Evolutionary conservation across 1,140 invertebrate species (phyloP), one percentile per base, ranked within the genome.

Genomic region (Saccostrea cuccullata): DNA sequence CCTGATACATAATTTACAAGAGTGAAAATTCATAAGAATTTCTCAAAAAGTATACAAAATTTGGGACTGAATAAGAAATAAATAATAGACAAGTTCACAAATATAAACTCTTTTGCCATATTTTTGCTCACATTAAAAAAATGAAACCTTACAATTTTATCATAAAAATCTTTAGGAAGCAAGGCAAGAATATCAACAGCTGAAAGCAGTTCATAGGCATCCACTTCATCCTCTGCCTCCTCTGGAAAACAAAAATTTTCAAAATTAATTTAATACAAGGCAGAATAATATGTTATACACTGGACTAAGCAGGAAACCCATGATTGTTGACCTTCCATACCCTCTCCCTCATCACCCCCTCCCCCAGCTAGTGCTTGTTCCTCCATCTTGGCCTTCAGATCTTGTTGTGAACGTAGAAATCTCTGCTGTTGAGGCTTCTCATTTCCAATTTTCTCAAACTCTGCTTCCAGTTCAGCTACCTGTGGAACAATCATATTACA

Each of bases 91-190:
- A 47, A 47, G 40, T 47, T 47, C 40, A 47, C 6, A 47, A 47
- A 47, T 47, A 47, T 47, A 47, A 47, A 47, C 6, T 47, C 6
- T 47, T 47, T 47, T 47, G 2, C 6, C 6, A 3, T 47, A 3
- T 47, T 47, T 47, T 47, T 47, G 40, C 40, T 47, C 40, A 47
- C 2, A 47, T 47, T 26, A n/a, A 17, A 55, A 20, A 47, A 84
- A n/a, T n/a, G n/a, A 20, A 47, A 70, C 92, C 93, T 93, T 91
- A 94, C 95, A 87, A 95, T 92, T 95, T 99, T 98, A 11, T 99
- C 98, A 93, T 97, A 99, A 94, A 99, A 99, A 94, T 99, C 98
- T 96, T 98, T 98, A 0, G 98, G 98, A 36, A 99, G 94, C 94
- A 98, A 97, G 3, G 97, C 97, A 0, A 99, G 93, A 92, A 99